Percentiles rank a stretch among this genome's conserved stretches.
Evolutionary conservation across 2,888 invertebrate species (phyloP).

Genomic region (Lordiphosa fenestrarum): DNA sequence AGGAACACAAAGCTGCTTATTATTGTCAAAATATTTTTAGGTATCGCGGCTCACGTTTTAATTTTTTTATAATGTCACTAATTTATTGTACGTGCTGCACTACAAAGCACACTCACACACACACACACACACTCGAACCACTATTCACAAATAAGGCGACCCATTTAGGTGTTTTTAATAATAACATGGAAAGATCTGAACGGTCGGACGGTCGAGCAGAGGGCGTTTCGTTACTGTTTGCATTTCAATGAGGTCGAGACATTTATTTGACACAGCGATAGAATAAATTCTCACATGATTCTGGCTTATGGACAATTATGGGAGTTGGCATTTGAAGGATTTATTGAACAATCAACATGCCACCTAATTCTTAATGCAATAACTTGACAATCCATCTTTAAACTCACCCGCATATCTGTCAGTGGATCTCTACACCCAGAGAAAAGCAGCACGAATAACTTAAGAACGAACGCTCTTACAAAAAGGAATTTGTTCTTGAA

Average conservation of each 20-base stretch:
- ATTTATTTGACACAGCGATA: constrained; percentile 6
- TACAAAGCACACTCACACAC: constrained; percentile 47
- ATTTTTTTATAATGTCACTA: constrained; percentile 72
- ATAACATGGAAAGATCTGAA: constrained; percentile 46
- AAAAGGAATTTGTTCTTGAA: too few species aligned
- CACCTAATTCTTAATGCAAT: too few species aligned
- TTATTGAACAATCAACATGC: too few species aligned
- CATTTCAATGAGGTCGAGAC: constrained; percentile 53
- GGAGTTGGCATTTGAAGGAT: constrained; percentile 37
- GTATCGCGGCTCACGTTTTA: constrained; percentile 64
- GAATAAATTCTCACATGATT: constrained; percentile 13
- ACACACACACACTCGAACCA: constrained; percentile 25
- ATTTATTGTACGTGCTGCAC: constrained; percentile 72
- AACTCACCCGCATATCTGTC: too few species aligned
- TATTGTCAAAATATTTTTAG: constrained; percentile 57
- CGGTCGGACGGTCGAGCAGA: background rate
- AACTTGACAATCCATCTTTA: too few species aligned
- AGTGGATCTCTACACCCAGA: too few species aligned
- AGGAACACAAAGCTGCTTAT: constrained; percentile 45
- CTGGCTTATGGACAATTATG: constrained; percentile 30
- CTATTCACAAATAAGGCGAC: constrained; percentile 33
- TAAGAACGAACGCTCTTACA: too few species aligned
- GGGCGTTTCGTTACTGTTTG: constrained; percentile 44
- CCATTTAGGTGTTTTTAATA: constrained; percentile 72
- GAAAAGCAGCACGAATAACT: too few species aligned